A percentile compares a stretch with the other conserved stretches of the same genome.
phyloP scores from a whole-genome alignment of 2,797 vertebrate genomes.

The Cossypha niveicapilla region DNA sequence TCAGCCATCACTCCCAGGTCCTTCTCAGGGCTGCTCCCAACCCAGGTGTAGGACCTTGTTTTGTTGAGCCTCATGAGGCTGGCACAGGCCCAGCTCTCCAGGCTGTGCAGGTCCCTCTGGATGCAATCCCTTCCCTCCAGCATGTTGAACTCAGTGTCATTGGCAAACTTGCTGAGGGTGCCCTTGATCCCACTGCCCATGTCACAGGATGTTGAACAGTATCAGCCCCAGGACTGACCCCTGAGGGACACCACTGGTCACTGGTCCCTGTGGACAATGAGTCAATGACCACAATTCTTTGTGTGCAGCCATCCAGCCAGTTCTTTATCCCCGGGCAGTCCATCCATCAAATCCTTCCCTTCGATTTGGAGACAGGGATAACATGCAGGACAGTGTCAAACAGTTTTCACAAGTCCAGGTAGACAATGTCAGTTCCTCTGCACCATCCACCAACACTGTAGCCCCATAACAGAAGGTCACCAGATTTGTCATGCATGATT shows the following conservation, averaged over 20 bases:
- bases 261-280: neutral
- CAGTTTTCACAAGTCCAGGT: fast-evolving
- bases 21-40: neutral
- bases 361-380: neutral
- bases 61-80: neutral
- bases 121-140: neutral
- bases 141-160: fast-evolving
- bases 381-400: neutral
- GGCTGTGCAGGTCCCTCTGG: neutral
- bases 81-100: neutral
- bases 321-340: neutral
- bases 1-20: neutral
- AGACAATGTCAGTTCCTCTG: neutral
- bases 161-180: neutral
- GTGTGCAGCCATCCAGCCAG: neutral
- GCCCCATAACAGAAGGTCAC: neutral
- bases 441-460: neutral
- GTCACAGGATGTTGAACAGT: neutral
- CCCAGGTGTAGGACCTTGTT: neutral
- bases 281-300: neutral
- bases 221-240: fast-evolving
- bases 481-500: neutral
- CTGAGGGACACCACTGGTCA: neutral
- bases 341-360: neutral
- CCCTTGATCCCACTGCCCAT: fast-evolving